Evolutionary conservation across 2,797 vertebrate genomes (phyloP).

Genomic region (Cynopterus sphinx): DNA sequence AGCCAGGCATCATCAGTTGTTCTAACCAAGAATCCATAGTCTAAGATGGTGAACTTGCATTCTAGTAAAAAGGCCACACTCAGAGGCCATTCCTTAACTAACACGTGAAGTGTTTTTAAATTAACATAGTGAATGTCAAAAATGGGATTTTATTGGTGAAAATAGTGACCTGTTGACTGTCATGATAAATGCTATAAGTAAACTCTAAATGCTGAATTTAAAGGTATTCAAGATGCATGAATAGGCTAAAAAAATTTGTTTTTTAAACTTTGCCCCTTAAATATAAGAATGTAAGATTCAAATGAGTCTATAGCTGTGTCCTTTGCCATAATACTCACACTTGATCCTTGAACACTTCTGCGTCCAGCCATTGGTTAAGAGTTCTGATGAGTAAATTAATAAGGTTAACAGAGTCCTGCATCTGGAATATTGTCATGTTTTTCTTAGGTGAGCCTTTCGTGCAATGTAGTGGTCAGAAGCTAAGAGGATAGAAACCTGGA

Average conservation of each 20-base stretch:
- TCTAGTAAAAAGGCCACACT: neutral
- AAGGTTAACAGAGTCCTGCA: neutral
- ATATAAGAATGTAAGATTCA: neutral
- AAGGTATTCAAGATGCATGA: neutral
- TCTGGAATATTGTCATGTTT: neutral
- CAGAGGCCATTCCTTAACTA: neutral
- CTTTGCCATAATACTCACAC: neutral
- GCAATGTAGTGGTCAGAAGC: neutral
- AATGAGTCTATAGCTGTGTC: neutral
- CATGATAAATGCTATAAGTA: neutral
- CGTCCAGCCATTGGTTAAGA: neutral
- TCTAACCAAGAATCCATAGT: neutral
- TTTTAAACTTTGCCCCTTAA: neutral
- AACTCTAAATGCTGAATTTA: neutral
- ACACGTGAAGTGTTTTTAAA: neutral
- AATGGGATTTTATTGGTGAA: neutral
- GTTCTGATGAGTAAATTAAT: neutral
- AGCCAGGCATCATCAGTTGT: neutral
- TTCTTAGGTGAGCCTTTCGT: neutral
- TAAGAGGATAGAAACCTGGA: neutral
- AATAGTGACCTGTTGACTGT: neutral
- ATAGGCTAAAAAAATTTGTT: neutral
- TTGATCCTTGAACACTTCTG: neutral
- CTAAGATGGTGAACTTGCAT: neutral
- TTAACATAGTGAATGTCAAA: neutral